These are phyloP conservation scores for Pterocles orientalis DNA, from an alignment of 2,113 vertebrate species.

Conservation along the genomic window DNA sequence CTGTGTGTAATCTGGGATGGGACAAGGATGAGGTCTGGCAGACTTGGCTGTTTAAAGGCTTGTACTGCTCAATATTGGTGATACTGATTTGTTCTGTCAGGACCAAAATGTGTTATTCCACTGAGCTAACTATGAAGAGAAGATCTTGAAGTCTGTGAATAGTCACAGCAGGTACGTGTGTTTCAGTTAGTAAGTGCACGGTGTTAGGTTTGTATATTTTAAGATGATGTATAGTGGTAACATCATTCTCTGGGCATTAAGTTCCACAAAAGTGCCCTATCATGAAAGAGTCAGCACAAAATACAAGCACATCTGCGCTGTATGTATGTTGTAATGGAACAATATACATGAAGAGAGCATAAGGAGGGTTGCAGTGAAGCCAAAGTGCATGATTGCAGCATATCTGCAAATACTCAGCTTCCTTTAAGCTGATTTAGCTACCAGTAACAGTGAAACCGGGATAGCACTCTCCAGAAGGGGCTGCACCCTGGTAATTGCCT, in stretches of 20 bases:
- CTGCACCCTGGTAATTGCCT: neutral
- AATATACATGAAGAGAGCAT: neutral
- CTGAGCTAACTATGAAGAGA: neutral
- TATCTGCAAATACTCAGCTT: neutral
- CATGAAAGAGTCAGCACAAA: neutral
- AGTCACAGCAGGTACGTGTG: neutral
- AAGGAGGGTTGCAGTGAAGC: neutral
- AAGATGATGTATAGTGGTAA: neutral
- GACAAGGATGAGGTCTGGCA: neutral
- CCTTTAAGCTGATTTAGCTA: neutral
- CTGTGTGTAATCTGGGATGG: accelerated
- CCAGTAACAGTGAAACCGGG: neutral
- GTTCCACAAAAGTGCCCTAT: neutral
- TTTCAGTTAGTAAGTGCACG: neutral
- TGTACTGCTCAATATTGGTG: neutral
- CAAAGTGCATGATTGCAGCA: neutral
- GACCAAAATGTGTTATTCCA: neutral
- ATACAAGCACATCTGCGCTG: neutral
- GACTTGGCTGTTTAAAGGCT: neutral
- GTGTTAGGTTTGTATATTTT: neutral
- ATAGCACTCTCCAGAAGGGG: neutral
- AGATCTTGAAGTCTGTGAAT: neutral
- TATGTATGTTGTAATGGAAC: neutral
- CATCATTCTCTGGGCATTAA: neutral
- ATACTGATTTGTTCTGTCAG: neutral